These are phyloP conservation scores for Antheraea pernyi DNA, from an alignment of 1,140 invertebrate genomes.

Conservation along the genomic window DNA sequence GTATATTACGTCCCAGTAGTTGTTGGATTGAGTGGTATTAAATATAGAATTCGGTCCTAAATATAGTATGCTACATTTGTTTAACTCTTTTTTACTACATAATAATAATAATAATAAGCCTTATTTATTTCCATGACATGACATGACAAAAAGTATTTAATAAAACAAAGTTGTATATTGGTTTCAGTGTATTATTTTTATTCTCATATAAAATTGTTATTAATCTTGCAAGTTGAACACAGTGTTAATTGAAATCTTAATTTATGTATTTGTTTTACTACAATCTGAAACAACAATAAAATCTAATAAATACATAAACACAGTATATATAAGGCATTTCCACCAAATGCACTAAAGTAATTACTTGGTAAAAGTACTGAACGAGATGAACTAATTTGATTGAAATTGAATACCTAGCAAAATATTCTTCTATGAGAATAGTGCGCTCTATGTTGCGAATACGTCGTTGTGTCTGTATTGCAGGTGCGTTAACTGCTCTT, in stretches of 20 bases:
- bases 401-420: neutral
- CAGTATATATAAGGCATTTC: no score
- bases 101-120: no score
- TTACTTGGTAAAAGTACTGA: neutral
- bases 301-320: no score
- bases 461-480: neutral
- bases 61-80: no score
- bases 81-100: no score
- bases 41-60: no score
- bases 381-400: neutral
- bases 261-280: neutral
- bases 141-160: no score
- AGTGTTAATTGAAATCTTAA: neutral
- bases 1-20: no score
- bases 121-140: no score
- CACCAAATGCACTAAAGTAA: no score
- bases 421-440: slow-evolving; percentile 1
- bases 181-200: neutral
- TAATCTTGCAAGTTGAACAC: no score
- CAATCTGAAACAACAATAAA: neutral
- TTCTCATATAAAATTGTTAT: neutral
- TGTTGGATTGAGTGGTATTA: no score
- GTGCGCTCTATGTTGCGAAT: neutral
- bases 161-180: neutral
- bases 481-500: neutral